Evolutionary conservation across 2,113 vertebrate genomes (phyloP), one percentile per base, ranked within the genome.

Genomic region (Tympanuchus pallidicinctus): DNA sequence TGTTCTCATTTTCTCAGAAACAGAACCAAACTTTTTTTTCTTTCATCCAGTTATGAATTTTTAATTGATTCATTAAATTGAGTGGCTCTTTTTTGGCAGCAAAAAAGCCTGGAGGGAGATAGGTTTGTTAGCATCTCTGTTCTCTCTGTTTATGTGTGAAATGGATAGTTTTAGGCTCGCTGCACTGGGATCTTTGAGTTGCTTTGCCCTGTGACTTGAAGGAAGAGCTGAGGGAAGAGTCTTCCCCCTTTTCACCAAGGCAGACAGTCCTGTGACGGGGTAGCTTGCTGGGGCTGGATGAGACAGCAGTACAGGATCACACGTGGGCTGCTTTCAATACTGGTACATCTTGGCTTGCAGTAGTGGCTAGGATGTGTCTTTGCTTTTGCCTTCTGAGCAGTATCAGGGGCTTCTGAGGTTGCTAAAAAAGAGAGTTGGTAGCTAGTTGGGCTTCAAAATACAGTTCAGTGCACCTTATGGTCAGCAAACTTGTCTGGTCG

Each of bases 21-120:
- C 60, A 77, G 76, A 88, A 92, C 61, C 43, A 69, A 94, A 93
- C 78, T 89, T 66, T 32, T 76, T 69, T 82, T 76, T 28, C 36
- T n/a, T 92, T 90, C 66, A 92, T 82, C 52, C 67, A 78, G 65
- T 92, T 94, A 96, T 88, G 82, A 96, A 97, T 96, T 96, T 96
- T 97, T 97, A 94, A 96, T 94, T 94, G 73, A 87, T 65, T 96
- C 75, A 75, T 96, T 96, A 96, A 86, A 93, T 86, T 84, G 75
- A 89, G 80, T 77, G 78, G 66, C 91, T 91, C 81, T 77, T 87
- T 88, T 94, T 94, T 96, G 93, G 88, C 95, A 95, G 80, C 47
- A 36, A 70, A 60, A 72, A 83, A 90, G 60, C 82, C 95, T 93
- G 90, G 70, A 86, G 89, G 75, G 93, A 81, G 81, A 42, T 65